A percentile compares a stretch with the other conserved stretches of the same genome.
Evolutionary conservation across 2,888 invertebrate genomes (phyloP).

Genomic region (Calephelis perditalis): DNA sequence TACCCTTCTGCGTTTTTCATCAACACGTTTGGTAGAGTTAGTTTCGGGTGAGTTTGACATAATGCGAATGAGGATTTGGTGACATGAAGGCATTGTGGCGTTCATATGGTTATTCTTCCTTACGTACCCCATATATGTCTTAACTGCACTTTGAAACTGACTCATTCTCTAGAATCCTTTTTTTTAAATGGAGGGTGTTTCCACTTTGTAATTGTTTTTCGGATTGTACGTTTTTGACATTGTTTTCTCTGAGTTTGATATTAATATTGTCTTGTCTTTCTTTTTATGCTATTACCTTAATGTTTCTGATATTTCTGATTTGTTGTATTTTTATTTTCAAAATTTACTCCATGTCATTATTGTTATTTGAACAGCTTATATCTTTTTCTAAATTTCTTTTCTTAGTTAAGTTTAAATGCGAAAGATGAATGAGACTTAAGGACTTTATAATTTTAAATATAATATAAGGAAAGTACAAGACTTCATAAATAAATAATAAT

Average conservation of each 20-base stretch:
- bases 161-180: conserved; percentile 43
- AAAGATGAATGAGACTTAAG: no score
- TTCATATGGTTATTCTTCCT: conserved; percentile 63
- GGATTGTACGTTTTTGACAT: conserved; percentile 16
- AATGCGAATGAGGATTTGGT: conserved; percentile 71
- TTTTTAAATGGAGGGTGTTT: conserved; percentile 10
- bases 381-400: neutral
- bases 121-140: conserved; percentile 48
- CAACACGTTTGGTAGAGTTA: conserved; percentile 83
- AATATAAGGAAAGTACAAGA: conserved; percentile 7
- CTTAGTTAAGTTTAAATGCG: no score
- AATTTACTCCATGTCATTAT: neutral
- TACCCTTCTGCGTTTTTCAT: conserved; percentile 84
- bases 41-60: conserved; percentile 84
- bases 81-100: conserved; percentile 75
- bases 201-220: conserved; percentile 14
- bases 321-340: neutral
- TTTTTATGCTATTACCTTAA: neutral
- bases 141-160: conserved; percentile 67
- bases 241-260: conserved; percentile 18
- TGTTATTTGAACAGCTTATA: conserved; percentile 3
- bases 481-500: neutral
- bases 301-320: neutral
- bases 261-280: conserved; percentile 6
- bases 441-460: no score